Conservation (phyloP, 1,140 invertebrate genomes). For the Chironomus tepperi region DNA sequence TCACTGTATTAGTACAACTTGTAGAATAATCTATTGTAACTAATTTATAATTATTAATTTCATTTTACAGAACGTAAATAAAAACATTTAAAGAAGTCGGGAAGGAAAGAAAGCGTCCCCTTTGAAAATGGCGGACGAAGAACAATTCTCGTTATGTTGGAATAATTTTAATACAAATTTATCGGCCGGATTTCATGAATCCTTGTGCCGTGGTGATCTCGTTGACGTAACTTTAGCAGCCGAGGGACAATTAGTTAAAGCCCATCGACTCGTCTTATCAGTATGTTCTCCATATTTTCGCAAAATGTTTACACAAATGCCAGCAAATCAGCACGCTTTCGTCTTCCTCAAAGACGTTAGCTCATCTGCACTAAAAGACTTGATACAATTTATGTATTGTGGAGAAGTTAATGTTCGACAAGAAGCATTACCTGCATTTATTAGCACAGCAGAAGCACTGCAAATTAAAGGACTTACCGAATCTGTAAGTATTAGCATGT, state of each 20-base stretch:
- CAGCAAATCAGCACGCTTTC: slow-evolving; percentile 50
- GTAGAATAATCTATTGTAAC: background rate
- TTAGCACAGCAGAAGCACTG: slow-evolving; percentile 75
- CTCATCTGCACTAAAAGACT: slow-evolving; percentile 62
- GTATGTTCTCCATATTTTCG: slow-evolving; percentile 80
- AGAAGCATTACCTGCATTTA: slow-evolving; percentile 69
- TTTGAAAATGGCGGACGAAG: slow-evolving; percentile 58
- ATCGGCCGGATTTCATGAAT: slow-evolving; percentile 60
- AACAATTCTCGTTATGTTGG: slow-evolving; percentile 68
- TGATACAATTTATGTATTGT: slow-evolving; percentile 80
- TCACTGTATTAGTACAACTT: background rate
- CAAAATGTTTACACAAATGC: slow-evolving; percentile 63
- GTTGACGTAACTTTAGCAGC: slow-evolving; percentile 75
- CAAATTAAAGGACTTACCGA: slow-evolving; percentile 72
- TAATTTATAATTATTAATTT: background rate
- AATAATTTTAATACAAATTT: slow-evolving; percentile 68
- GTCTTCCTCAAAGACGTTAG: slow-evolving; percentile 77
- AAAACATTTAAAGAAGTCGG: background rate
- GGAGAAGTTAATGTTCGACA: slow-evolving; percentile 78
- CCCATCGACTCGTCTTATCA: slow-evolving; percentile 72
- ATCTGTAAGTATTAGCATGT: slow-evolving; percentile 17
- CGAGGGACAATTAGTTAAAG: slow-evolving; percentile 67
- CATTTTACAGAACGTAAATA: background rate
- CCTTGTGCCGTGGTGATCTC: slow-evolving; percentile 63
- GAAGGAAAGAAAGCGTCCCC: slow-evolving; percentile 24